phyloP scores from a whole-genome alignment of 1,140 invertebrate genomes.

The Drosophila mayri region DNA sequence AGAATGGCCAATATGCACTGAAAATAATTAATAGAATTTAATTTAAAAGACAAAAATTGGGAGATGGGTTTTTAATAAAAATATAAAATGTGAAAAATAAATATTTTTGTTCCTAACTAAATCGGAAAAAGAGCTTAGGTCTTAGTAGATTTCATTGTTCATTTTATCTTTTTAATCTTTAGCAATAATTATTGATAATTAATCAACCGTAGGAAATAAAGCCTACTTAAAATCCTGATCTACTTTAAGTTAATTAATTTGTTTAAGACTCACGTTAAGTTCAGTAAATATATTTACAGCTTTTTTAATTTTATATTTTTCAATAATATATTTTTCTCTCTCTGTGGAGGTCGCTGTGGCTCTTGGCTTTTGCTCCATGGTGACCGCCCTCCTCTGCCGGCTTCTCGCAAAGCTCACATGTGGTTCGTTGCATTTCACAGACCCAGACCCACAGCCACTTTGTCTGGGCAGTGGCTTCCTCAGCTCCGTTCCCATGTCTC shows the following conservation, averaged over 20 bases:
- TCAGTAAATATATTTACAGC: neutral
- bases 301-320: neutral
- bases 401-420: slow-evolving; percentile 44
- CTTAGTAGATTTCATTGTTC: neutral
- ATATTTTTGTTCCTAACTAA: neutral
- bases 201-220: neutral
- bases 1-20: slow-evolving; percentile 58
- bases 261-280: neutral
- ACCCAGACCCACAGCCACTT: slow-evolving; percentile 66
- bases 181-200: neutral
- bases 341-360: slow-evolving; percentile 34
- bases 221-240: neutral
- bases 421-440: slow-evolving; percentile 39
- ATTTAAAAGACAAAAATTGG: neutral
- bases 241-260: neutral
- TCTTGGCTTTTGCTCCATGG: slow-evolving; percentile 47
- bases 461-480: slow-evolving; percentile 61
- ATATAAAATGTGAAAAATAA: too few relatives aligned
- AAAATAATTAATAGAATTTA: neutral
- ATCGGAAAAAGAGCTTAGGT: neutral
- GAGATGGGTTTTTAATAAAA: neutral
- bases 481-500: slow-evolving; percentile 45
- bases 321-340: slow-evolving; percentile 2
- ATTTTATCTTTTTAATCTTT: neutral
- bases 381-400: slow-evolving; percentile 34